phyloP scores from a whole-genome alignment of 2,797 vertebrate species.

The Protonibea diacanthus region DNA sequence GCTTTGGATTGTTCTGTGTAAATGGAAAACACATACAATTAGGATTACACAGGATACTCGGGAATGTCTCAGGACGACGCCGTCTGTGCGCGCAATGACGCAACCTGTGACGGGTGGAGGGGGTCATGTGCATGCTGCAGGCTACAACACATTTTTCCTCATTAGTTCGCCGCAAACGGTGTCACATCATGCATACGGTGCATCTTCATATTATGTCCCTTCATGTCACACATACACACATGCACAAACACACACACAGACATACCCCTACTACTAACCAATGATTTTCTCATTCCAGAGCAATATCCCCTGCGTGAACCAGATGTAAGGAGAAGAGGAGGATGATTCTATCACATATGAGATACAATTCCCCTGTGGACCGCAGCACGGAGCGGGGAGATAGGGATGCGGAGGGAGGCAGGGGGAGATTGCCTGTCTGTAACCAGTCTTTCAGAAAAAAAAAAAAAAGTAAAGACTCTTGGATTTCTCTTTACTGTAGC shows the following conservation, averaged over 20 bases:
- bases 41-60: slow-evolving; percentile 53
- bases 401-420: slow-evolving; percentile 25
- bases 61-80: slow-evolving; percentile 31
- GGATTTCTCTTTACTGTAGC: slow-evolving; percentile 36
- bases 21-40: slow-evolving; percentile 73
- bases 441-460: slow-evolving; percentile 32
- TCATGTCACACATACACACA: slow-evolving; percentile 20
- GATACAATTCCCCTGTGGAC: slow-evolving; percentile 74
- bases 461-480: slow-evolving; percentile 38
- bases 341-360: slow-evolving; percentile 73
- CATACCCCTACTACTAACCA: slow-evolving; percentile 32
- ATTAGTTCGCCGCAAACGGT: slow-evolving; percentile 41
- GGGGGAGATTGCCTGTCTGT: slow-evolving; percentile 46
- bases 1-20: slow-evolving; percentile 67
- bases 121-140: slow-evolving; percentile 11
- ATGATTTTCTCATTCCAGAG: slow-evolving; percentile 72
- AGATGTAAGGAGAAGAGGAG: slow-evolving; percentile 68
- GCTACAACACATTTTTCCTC: slow-evolving; percentile 27
- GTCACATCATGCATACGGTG: slow-evolving; percentile 26
- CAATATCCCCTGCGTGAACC: slow-evolving; percentile 64
- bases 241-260: slow-evolving; percentile 25
- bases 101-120: not conserved
- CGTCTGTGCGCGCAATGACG: slow-evolving; percentile 15
- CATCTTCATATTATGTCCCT: slow-evolving; percentile 36
- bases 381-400: slow-evolving; percentile 37